Conservation (phyloP, 2,888 invertebrate species). For the Nasonia oneida region DNA sequence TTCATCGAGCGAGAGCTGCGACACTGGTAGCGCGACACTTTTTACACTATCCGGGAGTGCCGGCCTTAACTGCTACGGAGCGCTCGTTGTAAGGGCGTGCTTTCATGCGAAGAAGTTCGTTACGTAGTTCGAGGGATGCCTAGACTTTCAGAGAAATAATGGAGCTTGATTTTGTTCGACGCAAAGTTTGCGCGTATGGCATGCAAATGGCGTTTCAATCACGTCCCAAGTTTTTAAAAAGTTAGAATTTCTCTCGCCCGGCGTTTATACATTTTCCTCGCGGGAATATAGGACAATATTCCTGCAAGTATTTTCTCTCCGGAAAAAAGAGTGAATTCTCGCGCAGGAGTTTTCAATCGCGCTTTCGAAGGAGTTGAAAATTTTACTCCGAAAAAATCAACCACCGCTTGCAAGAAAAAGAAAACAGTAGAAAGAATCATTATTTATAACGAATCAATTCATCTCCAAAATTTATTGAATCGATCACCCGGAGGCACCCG, state of each 20-base stretch:
- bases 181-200: background rate
- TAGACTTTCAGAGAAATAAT: no score
- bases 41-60: background rate
- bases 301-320: background rate
- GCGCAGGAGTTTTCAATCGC: background rate
- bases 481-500: background rate
- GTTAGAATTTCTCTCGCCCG: background rate
- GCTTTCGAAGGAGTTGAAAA: background rate
- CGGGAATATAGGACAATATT: background rate
- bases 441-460: background rate
- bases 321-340: background rate
- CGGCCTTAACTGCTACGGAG: background rate
- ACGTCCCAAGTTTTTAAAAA: background rate
- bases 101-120: background rate
- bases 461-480: background rate
- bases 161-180: no score
- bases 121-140: background rate
- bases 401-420: background rate
- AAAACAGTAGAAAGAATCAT: background rate
- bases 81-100: background rate
- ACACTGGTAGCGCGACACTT: background rate
- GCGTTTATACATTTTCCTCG: background rate
- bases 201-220: background rate
- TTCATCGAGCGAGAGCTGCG: background rate
- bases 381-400: background rate